phyloP scores from a whole-genome alignment of 64 coral and sea anemone species.

The Cladopsammia gracilis region DNA sequence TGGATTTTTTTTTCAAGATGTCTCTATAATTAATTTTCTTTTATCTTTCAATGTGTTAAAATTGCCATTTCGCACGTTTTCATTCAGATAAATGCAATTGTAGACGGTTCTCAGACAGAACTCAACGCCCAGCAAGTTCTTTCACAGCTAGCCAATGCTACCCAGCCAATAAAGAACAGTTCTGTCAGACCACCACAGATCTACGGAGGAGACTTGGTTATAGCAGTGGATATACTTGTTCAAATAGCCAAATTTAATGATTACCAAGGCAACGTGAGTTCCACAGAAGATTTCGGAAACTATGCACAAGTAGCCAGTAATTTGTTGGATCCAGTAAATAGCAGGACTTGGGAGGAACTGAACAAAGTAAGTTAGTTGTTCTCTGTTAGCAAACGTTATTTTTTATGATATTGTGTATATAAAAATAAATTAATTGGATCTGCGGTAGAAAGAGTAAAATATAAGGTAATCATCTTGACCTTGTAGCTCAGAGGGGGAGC shows the following conservation, averaged over 20 bases:
- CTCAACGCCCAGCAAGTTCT: neutral
- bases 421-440: too few relatives aligned
- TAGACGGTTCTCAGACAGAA: neutral
- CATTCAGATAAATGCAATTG: neutral
- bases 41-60: neutral
- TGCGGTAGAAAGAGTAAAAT: too few relatives aligned
- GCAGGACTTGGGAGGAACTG: neutral
- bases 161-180: neutral
- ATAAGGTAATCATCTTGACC: too few relatives aligned
- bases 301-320: neutral
- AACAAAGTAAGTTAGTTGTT: neutral
- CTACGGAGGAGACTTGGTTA: neutral
- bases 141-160: neutral
- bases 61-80: neutral
- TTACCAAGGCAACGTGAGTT: neutral
- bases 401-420: too few relatives aligned
- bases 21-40: neutral
- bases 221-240: neutral
- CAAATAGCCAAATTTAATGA: neutral
- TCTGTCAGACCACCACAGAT: neutral
- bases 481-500: too few relatives aligned
- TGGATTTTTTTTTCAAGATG: too few relatives aligned
- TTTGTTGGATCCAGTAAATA: neutral
- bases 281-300: neutral
- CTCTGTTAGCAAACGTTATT: too few relatives aligned